A percentile compares a stretch with the other conserved stretches of the same genome.
Evolutionary conservation across 1,140 invertebrate genomes (phyloP).

Genomic region (Oedothorax gibbosus): DNA sequence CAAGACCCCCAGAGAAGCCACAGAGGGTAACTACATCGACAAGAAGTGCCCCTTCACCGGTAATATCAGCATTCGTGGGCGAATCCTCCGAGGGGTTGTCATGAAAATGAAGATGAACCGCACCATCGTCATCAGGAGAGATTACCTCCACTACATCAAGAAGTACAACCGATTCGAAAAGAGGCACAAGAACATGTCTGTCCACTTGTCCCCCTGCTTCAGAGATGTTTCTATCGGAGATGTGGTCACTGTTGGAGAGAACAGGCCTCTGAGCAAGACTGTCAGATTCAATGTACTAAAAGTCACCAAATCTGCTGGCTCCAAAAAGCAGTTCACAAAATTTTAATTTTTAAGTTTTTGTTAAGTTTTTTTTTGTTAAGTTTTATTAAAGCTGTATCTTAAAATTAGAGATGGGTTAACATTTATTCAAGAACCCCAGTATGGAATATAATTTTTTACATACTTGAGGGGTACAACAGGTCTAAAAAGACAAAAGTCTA

Average conservation of each 20-base stretch:
- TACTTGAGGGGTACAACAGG: no score
- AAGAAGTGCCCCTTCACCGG: conserved; percentile 99
- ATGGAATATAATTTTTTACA: no score
- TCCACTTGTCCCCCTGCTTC: conserved; percentile 98
- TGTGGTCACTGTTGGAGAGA: conserved; percentile 98
- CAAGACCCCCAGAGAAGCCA: conserved; percentile 97
- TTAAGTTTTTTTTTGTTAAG: not conserved
- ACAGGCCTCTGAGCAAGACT: conserved; percentile 97
- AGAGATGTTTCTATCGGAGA: conserved; percentile 97
- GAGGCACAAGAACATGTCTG: conserved; percentile 98
- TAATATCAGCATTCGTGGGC: conserved; percentile 96
- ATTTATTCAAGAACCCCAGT: no score
- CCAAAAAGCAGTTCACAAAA: conserved; percentile 93
- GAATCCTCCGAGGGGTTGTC: conserved; percentile 96
- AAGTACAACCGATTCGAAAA: conserved; percentile 99
- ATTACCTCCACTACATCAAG: conserved; percentile 97
- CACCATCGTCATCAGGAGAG: conserved; percentile 96
- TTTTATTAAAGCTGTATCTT: not conserved
- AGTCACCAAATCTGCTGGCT: conserved; percentile 92
- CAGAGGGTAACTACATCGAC: conserved; percentile 98
- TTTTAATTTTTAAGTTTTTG: conserved; percentile 71
- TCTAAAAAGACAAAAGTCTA: no score
- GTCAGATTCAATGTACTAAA: conserved; percentile 99
- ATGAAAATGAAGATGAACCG: conserved; percentile 99
- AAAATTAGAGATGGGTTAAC: not conserved